A percentile compares a stretch with the other conserved stretches of the same genome.
Evolutionary conservation across 1,140 invertebrate species (phyloP).

Genomic region (Gonioctena quinquepunctata): DNA sequence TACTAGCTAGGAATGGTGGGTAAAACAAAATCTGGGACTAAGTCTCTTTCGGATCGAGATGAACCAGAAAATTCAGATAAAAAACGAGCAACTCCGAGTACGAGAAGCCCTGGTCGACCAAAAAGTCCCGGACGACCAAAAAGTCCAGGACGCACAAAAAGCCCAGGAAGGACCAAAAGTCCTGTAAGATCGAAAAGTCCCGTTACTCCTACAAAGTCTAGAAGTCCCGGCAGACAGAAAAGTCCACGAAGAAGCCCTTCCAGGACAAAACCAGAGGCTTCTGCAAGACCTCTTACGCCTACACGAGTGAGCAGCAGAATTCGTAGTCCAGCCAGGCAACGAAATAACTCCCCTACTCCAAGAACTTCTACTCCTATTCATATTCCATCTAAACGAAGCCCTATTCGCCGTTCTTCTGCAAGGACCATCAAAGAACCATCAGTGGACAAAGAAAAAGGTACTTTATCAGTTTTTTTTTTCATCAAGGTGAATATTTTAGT

Average conservation of each 20-base stretch:
- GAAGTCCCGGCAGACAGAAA: neutral
- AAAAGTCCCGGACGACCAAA: conserved; percentile 38
- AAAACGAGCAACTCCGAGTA: neutral
- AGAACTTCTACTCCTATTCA: conserved; percentile 14
- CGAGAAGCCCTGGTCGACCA: conserved; percentile 24
- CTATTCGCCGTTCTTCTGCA: conserved; percentile 27
- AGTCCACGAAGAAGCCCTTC: conserved; percentile 5
- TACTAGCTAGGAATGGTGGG: conserved; percentile 5
- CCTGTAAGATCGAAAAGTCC: neutral
- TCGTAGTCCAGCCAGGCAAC: neutral
- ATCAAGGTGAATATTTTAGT: too few species aligned
- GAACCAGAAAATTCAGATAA: neutral
- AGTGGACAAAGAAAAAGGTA: conserved; percentile 22
- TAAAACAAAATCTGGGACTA: conserved; percentile 1
- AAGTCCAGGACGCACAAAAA: conserved; percentile 27
- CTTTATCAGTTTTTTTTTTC: neutral
- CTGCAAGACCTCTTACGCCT: neutral
- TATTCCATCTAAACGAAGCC: conserved; percentile 24
- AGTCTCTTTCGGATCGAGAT: neutral
- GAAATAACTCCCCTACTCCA: neutral
- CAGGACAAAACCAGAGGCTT: neutral
- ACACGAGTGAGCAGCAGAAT: conserved; percentile 9
- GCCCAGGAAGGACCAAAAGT: neutral
- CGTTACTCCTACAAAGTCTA: neutral
- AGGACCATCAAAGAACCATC: conserved; percentile 2